Evolutionary conservation across 2,888 invertebrate genomes (phyloP).

Genomic region (Pandemis corylana): DNA sequence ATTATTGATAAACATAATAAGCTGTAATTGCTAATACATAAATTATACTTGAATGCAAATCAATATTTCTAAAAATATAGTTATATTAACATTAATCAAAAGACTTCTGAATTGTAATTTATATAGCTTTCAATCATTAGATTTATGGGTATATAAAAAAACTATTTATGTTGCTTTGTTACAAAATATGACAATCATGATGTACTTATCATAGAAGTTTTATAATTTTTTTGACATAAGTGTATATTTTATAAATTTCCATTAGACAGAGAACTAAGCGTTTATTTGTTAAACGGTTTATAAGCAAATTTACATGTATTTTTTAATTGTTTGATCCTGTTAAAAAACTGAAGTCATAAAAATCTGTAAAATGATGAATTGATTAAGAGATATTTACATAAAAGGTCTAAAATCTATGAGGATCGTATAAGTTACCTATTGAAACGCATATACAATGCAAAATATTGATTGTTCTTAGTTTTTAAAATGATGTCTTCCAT

Average conservation of each 20-base stretch:
- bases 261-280: not conserved
- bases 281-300: not conserved
- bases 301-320: not conserved
- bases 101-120: constrained; percentile 20
- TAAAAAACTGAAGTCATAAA: not conserved
- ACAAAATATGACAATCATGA: constrained; percentile 2
- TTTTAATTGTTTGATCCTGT: not conserved
- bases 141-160: not conserved
- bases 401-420: not conserved
- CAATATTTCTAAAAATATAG: constrained; percentile 17
- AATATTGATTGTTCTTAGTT: not conserved
- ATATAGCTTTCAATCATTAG: not conserved
- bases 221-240: no score
- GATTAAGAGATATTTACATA: not conserved
- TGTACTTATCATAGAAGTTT: no score
- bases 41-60: constrained; percentile 32
- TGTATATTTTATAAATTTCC: no score
- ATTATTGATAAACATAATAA: constrained; percentile 45
- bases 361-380: no score
- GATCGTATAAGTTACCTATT: not conserved
- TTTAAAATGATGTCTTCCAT: constrained; percentile 50
- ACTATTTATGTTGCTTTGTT: not conserved
- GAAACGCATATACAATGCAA: not conserved
- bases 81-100: constrained; percentile 9
- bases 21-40: constrained; percentile 26